These are phyloP conservation scores for Drosophila melanosoma DNA, from an alignment of 2,888 invertebrate species.

Conservation along the genomic window DNA sequence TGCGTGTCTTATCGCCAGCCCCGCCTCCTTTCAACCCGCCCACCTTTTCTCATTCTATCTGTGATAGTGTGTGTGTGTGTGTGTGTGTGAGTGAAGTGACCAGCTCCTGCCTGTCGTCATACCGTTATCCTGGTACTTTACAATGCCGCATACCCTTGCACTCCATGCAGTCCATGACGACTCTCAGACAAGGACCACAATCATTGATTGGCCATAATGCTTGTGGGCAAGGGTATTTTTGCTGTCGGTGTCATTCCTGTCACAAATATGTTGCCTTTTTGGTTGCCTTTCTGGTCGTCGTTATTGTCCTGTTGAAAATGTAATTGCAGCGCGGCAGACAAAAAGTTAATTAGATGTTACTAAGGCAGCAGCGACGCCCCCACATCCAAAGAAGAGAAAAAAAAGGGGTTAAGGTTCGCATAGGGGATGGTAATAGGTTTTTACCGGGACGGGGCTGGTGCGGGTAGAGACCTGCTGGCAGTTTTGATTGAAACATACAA, in stretches of 20 bases:
- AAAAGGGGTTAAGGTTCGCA: conserved; percentile 15
- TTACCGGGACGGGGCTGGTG: not conserved
- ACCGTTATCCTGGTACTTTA: conserved; percentile 31
- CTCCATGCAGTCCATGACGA: not conserved
- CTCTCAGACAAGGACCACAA: not conserved
- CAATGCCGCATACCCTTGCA: conserved; percentile 1
- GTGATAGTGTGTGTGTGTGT: not conserved
- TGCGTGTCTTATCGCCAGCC: conserved; percentile 77
- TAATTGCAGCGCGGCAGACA: conserved; percentile 64
- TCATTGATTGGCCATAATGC: not conserved
- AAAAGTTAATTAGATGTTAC: conserved; percentile 79
- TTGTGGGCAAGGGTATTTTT: conserved; percentile 23
- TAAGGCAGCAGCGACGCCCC: conserved; percentile 54
- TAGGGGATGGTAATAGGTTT: conserved; percentile 14
- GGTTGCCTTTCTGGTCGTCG: not conserved
- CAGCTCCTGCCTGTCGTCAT: conserved; percentile 52
- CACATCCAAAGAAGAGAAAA: conserved; percentile 1
- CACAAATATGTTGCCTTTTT: conserved; percentile 4
- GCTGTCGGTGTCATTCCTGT: conserved; percentile 8
- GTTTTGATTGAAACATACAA: conserved; percentile 63
- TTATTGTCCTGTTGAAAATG: conserved; percentile 67
- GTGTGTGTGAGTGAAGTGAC: conserved; percentile 28
- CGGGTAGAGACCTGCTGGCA: conserved; percentile 6
- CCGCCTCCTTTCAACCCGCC: conserved; percentile 21
- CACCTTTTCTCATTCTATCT: not conserved